Evolutionary conservation across 2,888 invertebrate species (phyloP).

Genomic region (Agrochola lota): DNA sequence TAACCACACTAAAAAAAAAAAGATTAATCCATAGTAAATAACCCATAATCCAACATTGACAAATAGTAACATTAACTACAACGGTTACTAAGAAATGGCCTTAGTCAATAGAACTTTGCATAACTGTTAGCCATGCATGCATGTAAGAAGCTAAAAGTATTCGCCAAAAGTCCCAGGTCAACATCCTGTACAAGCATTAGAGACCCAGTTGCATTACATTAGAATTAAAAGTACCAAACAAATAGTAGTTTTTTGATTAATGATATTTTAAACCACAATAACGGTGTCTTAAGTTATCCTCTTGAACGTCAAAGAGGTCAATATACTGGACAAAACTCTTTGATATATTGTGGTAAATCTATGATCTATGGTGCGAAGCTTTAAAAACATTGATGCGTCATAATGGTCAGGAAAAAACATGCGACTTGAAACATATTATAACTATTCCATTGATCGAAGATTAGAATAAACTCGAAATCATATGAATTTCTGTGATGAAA

Average conservation of each 20-base stretch:
- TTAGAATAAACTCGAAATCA: neutral
- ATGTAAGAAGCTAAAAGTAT: neutral
- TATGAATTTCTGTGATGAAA: neutral
- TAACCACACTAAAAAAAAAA: no score
- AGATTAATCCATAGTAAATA: neutral
- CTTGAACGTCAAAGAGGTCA: conserved; percentile 49
- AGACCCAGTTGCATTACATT: conserved; percentile 64
- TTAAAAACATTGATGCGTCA: conserved; percentile 39
- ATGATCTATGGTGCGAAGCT: conserved; percentile 42
- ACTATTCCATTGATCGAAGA: conserved; percentile 12
- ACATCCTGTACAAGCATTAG: conserved; percentile 45
- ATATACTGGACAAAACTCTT: conserved; percentile 45
- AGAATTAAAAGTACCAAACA: conserved; percentile 45
- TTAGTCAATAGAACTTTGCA: conserved; percentile 21
- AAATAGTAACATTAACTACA: conserved; percentile 32
- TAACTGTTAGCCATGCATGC: conserved; percentile 26
- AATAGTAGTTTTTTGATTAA: conserved; percentile 50
- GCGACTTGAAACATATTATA: neutral
- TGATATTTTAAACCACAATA: conserved; percentile 59
- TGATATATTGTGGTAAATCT: conserved; percentile 52
- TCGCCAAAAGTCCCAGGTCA: conserved; percentile 52
- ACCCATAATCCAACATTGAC: conserved; percentile 26
- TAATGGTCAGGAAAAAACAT: conserved; percentile 9
- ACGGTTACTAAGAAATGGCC: conserved; percentile 13
- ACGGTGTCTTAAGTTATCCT: conserved; percentile 47